Percentiles rank a stretch among this genome's conserved stretches.
Conservation (phyloP, 2,797 vertebrate species). For the Girardinus metallicus region DNA sequence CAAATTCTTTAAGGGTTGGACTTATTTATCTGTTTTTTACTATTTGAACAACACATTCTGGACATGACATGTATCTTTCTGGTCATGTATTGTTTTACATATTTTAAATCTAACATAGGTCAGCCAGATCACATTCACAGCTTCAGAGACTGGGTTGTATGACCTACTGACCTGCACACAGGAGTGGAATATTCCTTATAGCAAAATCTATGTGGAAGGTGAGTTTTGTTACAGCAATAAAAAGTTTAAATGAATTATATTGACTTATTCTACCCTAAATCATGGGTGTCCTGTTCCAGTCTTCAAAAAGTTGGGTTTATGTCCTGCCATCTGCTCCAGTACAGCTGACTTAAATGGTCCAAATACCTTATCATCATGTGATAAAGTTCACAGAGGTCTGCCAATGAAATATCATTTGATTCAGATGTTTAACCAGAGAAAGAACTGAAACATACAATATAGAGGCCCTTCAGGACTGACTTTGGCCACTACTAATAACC, state of each 20-base stretch:
- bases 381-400: neutral
- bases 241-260: neutral
- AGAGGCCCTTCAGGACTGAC: neutral
- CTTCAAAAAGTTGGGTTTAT: neutral
- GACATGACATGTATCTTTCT: neutral
- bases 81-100: neutral
- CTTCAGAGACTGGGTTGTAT: conserved; percentile 81
- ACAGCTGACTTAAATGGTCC: neutral
- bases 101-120: conserved; percentile 59
- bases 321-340: neutral
- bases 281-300: neutral
- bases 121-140: conserved; percentile 85
- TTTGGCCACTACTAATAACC: neutral
- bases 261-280: neutral
- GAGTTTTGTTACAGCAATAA: conserved; percentile 38
- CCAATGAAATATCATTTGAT: neutral
- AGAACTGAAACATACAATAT: neutral
- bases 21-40: no score
- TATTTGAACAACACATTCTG: neutral
- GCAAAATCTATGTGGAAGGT: conserved; percentile 90
- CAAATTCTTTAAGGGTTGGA: neutral
- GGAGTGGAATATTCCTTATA: conserved; percentile 80
- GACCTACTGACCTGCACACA: conserved; percentile 87
- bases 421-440: neutral
- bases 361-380: neutral